Evolutionary conservation across 37 sponge, comb jelly and placozoan species (phyloP).

Genomic region (Hormiphora californensis): DNA sequence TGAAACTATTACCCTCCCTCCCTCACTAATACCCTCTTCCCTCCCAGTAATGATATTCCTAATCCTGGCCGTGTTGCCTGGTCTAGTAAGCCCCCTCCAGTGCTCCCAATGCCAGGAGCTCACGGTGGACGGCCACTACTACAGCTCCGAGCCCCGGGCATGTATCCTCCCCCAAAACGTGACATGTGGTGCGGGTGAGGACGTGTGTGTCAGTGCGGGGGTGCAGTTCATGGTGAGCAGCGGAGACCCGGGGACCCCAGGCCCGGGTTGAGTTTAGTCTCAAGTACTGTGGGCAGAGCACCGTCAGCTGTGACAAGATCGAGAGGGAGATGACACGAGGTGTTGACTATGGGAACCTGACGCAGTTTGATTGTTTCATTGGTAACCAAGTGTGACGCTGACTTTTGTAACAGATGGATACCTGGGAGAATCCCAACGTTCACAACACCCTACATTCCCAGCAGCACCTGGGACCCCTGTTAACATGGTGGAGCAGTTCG

Average conservation of each 20-base stretch:
- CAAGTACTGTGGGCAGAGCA: not conserved
- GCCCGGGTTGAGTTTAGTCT: not conserved
- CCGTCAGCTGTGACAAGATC: not conserved
- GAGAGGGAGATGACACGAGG: not conserved
- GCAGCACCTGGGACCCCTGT: too few relatives aligned
- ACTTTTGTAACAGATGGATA: not conserved
- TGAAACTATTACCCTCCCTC: too few relatives aligned
- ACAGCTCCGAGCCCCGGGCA: not conserved
- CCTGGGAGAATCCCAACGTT: not conserved
- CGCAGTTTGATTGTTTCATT: not conserved
- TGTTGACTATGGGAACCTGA: not conserved
- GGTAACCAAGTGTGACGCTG: constrained; percentile 11
- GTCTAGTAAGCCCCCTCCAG: not conserved
- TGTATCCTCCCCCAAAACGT: not conserved
- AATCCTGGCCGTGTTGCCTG: not conserved
- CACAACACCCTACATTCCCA: not conserved
- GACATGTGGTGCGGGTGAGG: not conserved
- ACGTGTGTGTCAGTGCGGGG: constrained; percentile 22
- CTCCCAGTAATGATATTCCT: too few relatives aligned
- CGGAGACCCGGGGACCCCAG: not conserved
- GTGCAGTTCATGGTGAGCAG: not conserved
- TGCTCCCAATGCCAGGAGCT: constrained; percentile 6
- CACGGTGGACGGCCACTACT: not conserved
- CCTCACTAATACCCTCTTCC: too few relatives aligned
- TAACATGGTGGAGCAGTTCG: too few relatives aligned